A percentile compares a stretch with the other conserved stretches of the same genome.
Evolutionary conservation across 2,797 vertebrate species (phyloP).

Genomic region (Cheirogaleus major): DNA sequence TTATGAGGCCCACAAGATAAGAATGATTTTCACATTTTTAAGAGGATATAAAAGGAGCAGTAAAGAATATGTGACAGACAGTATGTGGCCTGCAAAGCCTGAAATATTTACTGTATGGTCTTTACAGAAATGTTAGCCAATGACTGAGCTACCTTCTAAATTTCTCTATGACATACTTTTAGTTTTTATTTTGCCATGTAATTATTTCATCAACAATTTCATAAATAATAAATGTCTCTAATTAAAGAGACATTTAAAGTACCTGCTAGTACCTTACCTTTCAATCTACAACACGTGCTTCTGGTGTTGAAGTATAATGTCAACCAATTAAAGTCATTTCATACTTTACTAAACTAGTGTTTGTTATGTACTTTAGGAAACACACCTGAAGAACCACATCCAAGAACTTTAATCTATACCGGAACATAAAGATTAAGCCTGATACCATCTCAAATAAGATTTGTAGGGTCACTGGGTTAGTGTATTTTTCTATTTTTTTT

Average conservation of each 20-base stretch:
- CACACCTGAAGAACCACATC: not conserved
- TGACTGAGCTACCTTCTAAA: not conserved
- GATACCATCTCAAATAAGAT: not conserved
- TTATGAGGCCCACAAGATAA: not conserved
- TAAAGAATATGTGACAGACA: not conserved
- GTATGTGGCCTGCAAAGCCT: not conserved
- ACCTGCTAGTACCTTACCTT: not conserved
- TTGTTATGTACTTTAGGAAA: not conserved
- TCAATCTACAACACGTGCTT: not conserved
- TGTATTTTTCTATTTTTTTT: not conserved
- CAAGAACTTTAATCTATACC: not conserved
- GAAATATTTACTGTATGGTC: not conserved
- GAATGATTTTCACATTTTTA: not conserved
- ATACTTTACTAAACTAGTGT: not conserved
- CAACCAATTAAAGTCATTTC: not conserved
- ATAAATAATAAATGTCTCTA: not conserved
- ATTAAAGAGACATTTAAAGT: not conserved
- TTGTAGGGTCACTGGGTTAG: not conserved
- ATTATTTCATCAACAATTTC: not conserved
- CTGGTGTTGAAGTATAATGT: not conserved
- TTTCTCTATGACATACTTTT: not conserved
- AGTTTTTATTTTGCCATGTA: constrained; percentile 4
- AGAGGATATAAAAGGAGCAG: not conserved
- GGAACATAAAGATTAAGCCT: not conserved
- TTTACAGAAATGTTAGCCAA: not conserved